A percentile compares a stretch with the other conserved stretches of the same genome.
phyloP scores from a whole-genome alignment of 2,888 invertebrate species.

The Chrysotoxum bicinctum region DNA sequence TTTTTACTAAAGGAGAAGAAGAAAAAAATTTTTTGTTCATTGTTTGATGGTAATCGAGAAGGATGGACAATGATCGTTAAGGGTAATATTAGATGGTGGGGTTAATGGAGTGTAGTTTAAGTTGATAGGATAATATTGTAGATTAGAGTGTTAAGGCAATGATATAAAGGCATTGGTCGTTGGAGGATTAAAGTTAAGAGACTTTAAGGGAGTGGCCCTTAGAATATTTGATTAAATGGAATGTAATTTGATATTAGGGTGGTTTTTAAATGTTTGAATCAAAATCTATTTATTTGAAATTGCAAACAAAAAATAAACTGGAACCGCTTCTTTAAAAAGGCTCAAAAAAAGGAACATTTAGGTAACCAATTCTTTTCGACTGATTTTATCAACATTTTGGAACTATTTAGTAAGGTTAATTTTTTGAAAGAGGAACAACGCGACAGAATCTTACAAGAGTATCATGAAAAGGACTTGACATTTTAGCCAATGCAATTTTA shows the following conservation, averaged over 20 bases:
- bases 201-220: neutral
- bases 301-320: too few relatives aligned
- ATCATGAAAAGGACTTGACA: too few relatives aligned
- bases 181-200: neutral
- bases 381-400: too few relatives aligned
- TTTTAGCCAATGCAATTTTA: too few relatives aligned
- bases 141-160: conserved; percentile 15
- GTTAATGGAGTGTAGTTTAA: conserved; percentile 22
- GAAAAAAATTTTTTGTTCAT: neutral
- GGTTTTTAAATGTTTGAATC: neutral
- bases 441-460: too few relatives aligned
- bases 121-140: conserved; percentile 27
- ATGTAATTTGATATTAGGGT: neutral
- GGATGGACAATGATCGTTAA: conserved; percentile 27
- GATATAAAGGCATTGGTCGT: conserved; percentile 2
- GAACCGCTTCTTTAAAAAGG: too few relatives aligned
- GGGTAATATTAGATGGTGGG: conserved; percentile 24
- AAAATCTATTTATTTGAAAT: too few relatives aligned
- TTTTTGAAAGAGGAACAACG: too few relatives aligned
- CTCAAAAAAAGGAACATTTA: too few relatives aligned
- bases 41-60: conserved; percentile 4
- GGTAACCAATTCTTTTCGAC: too few relatives aligned
- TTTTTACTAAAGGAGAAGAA: neutral
- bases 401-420: too few relatives aligned
- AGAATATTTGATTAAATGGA: neutral